Evolutionary conservation across 2,113 vertebrate genomes (phyloP), one percentile per base, ranked within the genome.

Genomic region (Hoplias malabaricus): DNA sequence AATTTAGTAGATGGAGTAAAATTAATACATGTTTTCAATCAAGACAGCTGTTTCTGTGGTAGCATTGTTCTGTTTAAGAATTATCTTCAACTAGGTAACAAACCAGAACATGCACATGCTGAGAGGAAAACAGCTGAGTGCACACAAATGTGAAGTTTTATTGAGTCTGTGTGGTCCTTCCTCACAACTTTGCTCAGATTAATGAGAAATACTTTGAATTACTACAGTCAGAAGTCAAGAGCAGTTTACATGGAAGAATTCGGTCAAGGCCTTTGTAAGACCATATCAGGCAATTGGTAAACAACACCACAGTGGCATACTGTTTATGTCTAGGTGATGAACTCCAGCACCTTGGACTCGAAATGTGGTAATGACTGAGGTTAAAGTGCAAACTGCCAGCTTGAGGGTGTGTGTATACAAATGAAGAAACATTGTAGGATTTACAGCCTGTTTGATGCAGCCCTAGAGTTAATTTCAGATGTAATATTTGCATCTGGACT

Each of bases 61-160:
- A 31, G 42, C 48, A 46, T 79, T 73, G 70, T 67, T 66, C 48
- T 25, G 31, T 40, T 14, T 25, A 29, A 57, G 70, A 25, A 57
- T 53, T 43, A 71, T 76, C 19, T 75, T 40, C 61, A 70, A 38
- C 38, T 42, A 13, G 14, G 53, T 36, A 27, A 50, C 62, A 43
- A 54, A 27, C 36, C 21, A 68, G 43, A 69, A 23, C 70, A 19
- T 48, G 42, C 33, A 38, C 21, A 5, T 54, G 14, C 65, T 77
- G 65, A 40, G n/a, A 57, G 38, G 3, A 4, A 25, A 0, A 68
- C 12, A 65, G 62, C 34, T 23, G 36, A 40, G 23, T 65, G 62
- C 38, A 21, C 62, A 6, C 1, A n/a, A n/a, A 67, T 16, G 25
- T 43, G 6, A 23, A 53, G 48, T 53, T 53, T 53, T 53, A 53